A percentile compares a stretch with the other conserved stretches of the same genome.
Evolutionary conservation across 2,888 invertebrate species (phyloP).

Genomic region (Cyclophora punctaria): DNA sequence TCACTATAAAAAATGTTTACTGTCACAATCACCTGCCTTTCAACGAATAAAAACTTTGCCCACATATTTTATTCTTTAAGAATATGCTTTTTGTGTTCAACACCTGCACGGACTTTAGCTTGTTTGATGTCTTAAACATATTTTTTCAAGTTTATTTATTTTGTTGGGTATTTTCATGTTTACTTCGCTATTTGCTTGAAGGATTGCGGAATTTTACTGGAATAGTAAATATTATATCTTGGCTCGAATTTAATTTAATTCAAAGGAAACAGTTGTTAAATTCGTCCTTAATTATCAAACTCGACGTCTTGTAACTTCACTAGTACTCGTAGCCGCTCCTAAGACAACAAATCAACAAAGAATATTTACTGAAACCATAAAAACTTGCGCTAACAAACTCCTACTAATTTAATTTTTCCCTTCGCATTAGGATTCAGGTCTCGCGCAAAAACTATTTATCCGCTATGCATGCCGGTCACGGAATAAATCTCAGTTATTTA

Average conservation of each 20-base stretch:
- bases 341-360: not conserved
- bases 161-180: slow-evolving; percentile 7
- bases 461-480: slow-evolving; percentile 50
- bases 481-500: slow-evolving; percentile 64
- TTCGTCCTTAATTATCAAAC: no score
- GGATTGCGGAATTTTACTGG: no score
- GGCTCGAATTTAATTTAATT: no score
- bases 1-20: slow-evolving; percentile 51
- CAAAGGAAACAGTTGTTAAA: no score
- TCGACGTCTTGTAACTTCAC: no score
- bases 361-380: not conserved
- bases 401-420: slow-evolving; percentile 1
- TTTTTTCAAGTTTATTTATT: slow-evolving; percentile 1
- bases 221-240: no score
- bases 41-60: slow-evolving; percentile 20
- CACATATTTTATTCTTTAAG: slow-evolving; percentile 19
- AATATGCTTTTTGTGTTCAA: slow-evolving; percentile 10
- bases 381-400: no score
- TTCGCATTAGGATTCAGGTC: slow-evolving; percentile 19
- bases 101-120: slow-evolving; percentile 6
- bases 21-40: slow-evolving; percentile 37
- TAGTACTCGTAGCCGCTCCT: no score
- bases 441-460: slow-evolving; percentile 40
- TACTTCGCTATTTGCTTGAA: not conserved
- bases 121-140: not conserved